Conservation (phyloP, 2,888 invertebrate genomes). For the Oligia fasciuncula region DNA sequence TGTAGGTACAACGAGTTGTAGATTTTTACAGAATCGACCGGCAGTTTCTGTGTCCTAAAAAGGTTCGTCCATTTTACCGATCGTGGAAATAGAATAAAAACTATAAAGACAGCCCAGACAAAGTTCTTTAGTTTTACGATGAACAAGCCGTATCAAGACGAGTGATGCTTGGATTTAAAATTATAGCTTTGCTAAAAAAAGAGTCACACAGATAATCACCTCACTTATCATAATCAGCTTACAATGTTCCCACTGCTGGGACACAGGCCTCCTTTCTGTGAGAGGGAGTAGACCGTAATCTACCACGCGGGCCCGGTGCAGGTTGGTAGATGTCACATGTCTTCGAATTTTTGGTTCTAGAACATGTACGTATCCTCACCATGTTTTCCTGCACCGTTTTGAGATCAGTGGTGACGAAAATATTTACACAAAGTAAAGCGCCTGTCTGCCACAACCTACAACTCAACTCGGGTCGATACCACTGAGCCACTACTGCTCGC, state of each 20-base stretch:
- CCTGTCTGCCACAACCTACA: too few species aligned
- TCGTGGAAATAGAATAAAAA: neutral
- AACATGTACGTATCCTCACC: too few species aligned
- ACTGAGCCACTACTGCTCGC: too few species aligned
- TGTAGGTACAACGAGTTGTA: too few species aligned
- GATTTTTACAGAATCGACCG: too few species aligned
- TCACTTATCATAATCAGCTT: neutral
- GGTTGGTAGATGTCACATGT: neutral
- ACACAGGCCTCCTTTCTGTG: neutral
- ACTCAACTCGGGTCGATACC: too few species aligned
- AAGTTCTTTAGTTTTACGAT: conserved; percentile 4
- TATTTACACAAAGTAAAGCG: too few species aligned
- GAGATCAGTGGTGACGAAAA: too few species aligned
- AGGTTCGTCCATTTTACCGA: neutral
- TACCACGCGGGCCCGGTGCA: neutral
- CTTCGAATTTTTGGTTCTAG: too few species aligned
- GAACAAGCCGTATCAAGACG: too few species aligned
- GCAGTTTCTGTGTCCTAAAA: neutral
- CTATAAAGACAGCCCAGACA: neutral
- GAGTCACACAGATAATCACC: neutral
- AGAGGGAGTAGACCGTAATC: neutral
- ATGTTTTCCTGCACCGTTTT: too few species aligned
- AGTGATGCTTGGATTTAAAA: neutral
- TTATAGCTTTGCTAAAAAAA: neutral
- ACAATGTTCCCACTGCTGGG: neutral